Conservation (phyloP, 2,888 invertebrate species). For the Eilema griseolum region DNA sequence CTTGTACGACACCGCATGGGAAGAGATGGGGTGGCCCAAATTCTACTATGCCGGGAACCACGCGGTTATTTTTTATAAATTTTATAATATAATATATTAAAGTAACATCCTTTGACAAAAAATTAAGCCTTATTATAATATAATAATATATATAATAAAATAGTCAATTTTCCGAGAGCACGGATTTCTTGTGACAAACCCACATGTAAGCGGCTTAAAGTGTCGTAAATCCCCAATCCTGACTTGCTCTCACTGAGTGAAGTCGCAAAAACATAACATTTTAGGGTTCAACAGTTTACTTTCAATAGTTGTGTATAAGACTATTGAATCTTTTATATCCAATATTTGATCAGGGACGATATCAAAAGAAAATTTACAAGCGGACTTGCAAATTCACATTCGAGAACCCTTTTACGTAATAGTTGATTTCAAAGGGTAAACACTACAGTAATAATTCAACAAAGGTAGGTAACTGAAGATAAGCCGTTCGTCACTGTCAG, state of each 20-base stretch:
- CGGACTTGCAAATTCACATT: constrained; percentile 45
- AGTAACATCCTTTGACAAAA: neutral
- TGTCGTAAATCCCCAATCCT: neutral
- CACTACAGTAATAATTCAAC: constrained; percentile 48
- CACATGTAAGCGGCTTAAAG: constrained; percentile 9
- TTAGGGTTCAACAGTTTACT: neutral
- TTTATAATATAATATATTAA: too few relatives aligned
- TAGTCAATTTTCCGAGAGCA: neutral
- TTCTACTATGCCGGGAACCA: too few relatives aligned
- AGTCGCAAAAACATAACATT: constrained; percentile 1
- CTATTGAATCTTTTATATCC: neutral
- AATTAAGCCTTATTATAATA: neutral
- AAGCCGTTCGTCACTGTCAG: constrained; percentile 63
- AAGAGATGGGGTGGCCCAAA: too few relatives aligned
- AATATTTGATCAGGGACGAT: neutral
- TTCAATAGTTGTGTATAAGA: neutral
- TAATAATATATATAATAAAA: neutral
- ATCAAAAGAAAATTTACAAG: constrained; percentile 48
- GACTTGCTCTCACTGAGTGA: neutral
- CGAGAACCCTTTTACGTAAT: constrained; percentile 28
- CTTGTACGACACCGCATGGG: too few relatives aligned
- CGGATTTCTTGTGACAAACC: neutral
- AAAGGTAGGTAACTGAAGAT: constrained; percentile 49
- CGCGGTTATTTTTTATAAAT: too few relatives aligned
- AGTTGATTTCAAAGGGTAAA: constrained; percentile 42